Evolutionary conservation across 2,113 vertebrate species (phyloP).

Genomic region (Sylvia atricapilla): DNA sequence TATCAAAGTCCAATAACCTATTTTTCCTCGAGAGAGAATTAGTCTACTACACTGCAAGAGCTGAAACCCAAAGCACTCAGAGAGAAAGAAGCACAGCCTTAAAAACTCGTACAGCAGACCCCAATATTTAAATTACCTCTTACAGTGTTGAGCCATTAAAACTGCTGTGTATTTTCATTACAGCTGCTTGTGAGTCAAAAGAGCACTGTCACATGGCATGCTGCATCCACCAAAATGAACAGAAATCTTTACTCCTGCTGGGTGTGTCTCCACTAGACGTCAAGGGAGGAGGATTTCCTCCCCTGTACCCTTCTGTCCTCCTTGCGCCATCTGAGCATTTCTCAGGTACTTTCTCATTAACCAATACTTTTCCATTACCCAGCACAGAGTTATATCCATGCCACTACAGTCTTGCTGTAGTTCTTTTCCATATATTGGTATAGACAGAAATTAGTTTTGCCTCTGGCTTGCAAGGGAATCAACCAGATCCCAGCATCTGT

Average conservation of each 20-base stretch:
- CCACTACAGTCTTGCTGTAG: neutral
- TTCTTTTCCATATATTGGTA: neutral
- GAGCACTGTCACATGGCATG: neutral
- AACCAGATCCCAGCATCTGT: neutral
- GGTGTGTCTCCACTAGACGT: neutral
- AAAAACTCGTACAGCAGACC: slow-evolving; percentile 17
- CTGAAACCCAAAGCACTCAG: neutral
- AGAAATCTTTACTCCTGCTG: neutral
- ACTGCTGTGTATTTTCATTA: slow-evolving; percentile 5
- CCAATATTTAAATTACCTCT: slow-evolving; percentile 54
- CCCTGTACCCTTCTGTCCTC: neutral
- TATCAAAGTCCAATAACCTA: neutral
- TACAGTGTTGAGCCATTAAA: slow-evolving; percentile 40
- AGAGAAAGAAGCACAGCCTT: slow-evolving; percentile 11
- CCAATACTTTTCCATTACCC: neutral
- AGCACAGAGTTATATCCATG: neutral
- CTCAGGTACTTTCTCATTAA: neutral
- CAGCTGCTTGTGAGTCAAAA: slow-evolving; percentile 11
- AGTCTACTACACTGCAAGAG: neutral
- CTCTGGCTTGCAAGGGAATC: neutral
- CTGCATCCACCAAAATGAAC: neutral
- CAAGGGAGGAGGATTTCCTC: neutral
- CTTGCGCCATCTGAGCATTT: neutral
- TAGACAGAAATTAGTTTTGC: neutral
- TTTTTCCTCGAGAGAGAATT: neutral